Percentiles rank a stretch among this genome's conserved stretches.
phyloP scores from a whole-genome alignment of 2,113 vertebrate genomes.

The Mus musculus region GRCm39 chr3:34950001-34950500 shows the following conservation, averaged over 20 bases:
- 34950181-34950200: background rate
- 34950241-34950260: background rate
- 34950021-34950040: constrained; percentile 6
- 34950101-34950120: background rate
- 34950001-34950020: constrained; percentile 34
- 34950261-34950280: no score
- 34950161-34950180: background rate
- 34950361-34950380: background rate
- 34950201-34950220: no score
- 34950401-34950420: background rate
- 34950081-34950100: background rate
- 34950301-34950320: background rate
- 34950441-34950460: background rate
- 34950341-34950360: background rate
- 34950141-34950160: background rate
- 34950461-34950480: background rate
- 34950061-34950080: background rate
- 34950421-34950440: background rate
- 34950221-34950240: background rate
- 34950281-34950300: background rate
- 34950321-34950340: background rate
- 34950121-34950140: background rate
- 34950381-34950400: no score
- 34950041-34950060: background rate
- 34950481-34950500: background rate